Conservation (phyloP, 2,797 vertebrate genomes). For the Huso huso region DNA sequence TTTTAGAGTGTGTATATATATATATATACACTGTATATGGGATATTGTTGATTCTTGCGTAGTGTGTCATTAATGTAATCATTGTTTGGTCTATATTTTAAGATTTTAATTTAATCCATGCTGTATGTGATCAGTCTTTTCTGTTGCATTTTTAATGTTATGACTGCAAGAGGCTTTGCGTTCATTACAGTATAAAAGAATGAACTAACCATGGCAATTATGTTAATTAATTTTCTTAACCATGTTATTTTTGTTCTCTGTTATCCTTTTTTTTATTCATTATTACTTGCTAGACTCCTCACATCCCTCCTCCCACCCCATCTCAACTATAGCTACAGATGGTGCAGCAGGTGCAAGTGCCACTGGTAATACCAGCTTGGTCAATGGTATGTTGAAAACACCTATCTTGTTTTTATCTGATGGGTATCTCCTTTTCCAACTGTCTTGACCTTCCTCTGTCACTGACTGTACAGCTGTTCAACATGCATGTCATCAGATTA, state of each 20-base stretch:
- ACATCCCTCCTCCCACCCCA: constrained; percentile 89
- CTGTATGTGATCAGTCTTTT: constrained; percentile 28
- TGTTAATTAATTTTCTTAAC: constrained; percentile 28
- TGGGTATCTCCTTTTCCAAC: constrained; percentile 40
- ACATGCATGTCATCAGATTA: constrained; percentile 49
- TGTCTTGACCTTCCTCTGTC: constrained; percentile 36
- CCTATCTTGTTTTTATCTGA: constrained; percentile 51
- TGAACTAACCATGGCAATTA: constrained; percentile 26
- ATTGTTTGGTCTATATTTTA: constrained; percentile 21
- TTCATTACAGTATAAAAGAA: constrained; percentile 18
- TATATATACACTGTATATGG: not conserved
- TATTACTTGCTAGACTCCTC: constrained; percentile 88
- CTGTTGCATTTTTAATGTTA: constrained; percentile 30
- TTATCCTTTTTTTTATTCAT: constrained; percentile 67
- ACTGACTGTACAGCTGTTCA: constrained; percentile 40
- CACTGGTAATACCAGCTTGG: constrained; percentile 92
- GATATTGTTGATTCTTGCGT: constrained; percentile 21
- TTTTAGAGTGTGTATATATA: too few species aligned
- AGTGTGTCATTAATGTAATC: constrained; percentile 30
- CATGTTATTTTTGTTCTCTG: constrained; percentile 48
- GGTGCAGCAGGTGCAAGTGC: constrained; percentile 87
- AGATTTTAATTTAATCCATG: constrained; percentile 23
- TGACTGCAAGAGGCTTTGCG: constrained; percentile 18
- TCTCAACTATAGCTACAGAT: constrained; percentile 88
- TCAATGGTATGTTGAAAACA: constrained; percentile 94